A percentile compares a stretch with the other conserved stretches of the same genome.
Conservation (phyloP, 2,113 vertebrate species). For the Pterophyllum scalare region DNA sequence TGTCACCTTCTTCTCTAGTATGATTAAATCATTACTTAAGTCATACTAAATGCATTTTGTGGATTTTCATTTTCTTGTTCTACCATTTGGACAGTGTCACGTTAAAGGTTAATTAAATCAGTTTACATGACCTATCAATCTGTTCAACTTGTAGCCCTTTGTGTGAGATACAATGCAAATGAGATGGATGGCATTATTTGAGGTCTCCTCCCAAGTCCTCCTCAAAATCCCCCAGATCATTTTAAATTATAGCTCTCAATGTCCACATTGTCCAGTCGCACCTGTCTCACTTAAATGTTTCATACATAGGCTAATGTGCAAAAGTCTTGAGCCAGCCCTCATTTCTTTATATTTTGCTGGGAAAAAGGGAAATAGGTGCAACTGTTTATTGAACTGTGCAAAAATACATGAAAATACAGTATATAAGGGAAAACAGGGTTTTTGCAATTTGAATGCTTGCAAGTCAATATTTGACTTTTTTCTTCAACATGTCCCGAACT, state of each 20-base stretch:
- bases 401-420: not conserved
- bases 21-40: fast-evolving
- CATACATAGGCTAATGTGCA: too few species aligned
- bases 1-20: not conserved
- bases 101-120: slow-evolving; percentile 5
- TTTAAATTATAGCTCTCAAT: not conserved
- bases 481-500: not conserved
- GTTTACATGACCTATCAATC: not conserved
- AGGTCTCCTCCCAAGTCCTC: not conserved
- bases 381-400: too few species aligned
- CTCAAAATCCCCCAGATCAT: not conserved
- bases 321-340: not conserved
- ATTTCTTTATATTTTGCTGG: not conserved
- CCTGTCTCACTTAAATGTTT: too few species aligned
- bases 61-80: not conserved
- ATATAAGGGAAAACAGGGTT: not conserved
- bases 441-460: not conserved
- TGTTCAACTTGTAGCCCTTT: not conserved
- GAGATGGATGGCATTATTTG: not conserved
- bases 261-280: too few species aligned
- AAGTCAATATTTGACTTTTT: not conserved
- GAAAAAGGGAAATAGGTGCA: not conserved
- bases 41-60: not conserved
- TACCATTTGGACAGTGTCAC: not conserved
- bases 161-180: not conserved